Percentiles rank a stretch among this genome's conserved stretches.
phyloP scores from a whole-genome alignment of 2,113 vertebrate genomes.

The Toxotes jaculatrix region DNA sequence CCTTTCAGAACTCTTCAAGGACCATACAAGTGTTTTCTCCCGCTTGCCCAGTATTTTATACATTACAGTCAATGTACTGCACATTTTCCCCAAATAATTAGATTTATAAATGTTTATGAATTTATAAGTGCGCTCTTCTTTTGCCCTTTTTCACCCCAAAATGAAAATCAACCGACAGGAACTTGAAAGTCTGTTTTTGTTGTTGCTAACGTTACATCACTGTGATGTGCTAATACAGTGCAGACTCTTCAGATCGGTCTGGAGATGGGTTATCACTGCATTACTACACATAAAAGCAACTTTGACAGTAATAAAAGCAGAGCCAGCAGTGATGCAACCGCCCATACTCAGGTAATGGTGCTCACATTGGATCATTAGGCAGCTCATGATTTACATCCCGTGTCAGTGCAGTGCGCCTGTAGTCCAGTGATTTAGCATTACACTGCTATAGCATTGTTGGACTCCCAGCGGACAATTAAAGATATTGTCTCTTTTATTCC shows the following conservation, averaged over 20 bases:
- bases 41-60: neutral
- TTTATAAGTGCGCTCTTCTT: neutral
- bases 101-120: neutral
- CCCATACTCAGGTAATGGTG: neutral
- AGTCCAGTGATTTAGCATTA: no score
- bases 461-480: no score
- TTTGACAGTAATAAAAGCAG: neutral
- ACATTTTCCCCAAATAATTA: neutral
- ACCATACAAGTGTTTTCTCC: no score
- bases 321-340: neutral
- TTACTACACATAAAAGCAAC: neutral
- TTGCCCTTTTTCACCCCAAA: neutral
- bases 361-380: no score
- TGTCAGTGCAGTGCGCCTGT: no score
- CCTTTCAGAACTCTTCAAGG: neutral
- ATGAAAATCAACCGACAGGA: neutral
- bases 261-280: no score
- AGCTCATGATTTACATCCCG: no score
- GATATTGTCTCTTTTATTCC: no score
- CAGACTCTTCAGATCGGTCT: neutral
- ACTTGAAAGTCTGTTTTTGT: neutral
- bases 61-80: neutral
- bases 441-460: no score
- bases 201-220: neutral
- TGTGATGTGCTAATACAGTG: neutral